Percentiles rank a stretch among this genome's conserved stretches.
These are phyloP conservation scores for Phocoena phocoena DNA, from an alignment of 2,113 vertebrate species.

Conservation along the genomic window DNA sequence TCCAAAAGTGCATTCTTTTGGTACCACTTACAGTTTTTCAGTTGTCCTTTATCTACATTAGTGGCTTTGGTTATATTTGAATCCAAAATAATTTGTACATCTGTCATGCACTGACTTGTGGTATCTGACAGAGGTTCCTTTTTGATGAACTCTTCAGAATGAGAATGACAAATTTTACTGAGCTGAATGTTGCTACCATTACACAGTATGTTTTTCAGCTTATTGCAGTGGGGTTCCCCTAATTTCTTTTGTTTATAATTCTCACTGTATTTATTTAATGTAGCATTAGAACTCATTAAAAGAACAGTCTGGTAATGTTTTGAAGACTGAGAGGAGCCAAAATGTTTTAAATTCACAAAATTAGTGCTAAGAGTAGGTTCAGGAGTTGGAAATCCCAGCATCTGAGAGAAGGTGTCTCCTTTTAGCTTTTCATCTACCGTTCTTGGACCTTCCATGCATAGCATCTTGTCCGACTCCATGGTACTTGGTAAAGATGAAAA, in stretches of 20 bases:
- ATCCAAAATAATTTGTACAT: constrained; percentile 76
- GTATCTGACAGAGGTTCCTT: constrained; percentile 76
- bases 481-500: constrained; percentile 87
- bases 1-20: constrained; percentile 80
- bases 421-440: constrained; percentile 85
- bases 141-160: constrained; percentile 84
- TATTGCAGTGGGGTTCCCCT: constrained; percentile 79
- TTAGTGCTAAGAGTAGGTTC: constrained; percentile 83
- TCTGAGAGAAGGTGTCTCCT: constrained; percentile 85
- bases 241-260: constrained; percentile 75
- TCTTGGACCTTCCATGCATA: constrained; percentile 84
- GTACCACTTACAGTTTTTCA: constrained; percentile 81
- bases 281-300: constrained; percentile 84
- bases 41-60: constrained; percentile 76
- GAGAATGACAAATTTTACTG: constrained; percentile 80
- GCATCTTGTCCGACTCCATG: constrained; percentile 86
- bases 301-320: constrained; percentile 84
- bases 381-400: constrained; percentile 85
- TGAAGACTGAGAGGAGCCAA: constrained; percentile 83
- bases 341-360: constrained; percentile 83
- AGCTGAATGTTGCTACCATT: constrained; percentile 81
- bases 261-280: constrained; percentile 82
- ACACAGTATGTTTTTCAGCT: constrained; percentile 79
- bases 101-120: constrained; percentile 71
- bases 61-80: constrained; percentile 75